These are phyloP conservation scores for Rhadina sibilatrix DNA, from an alignment of 2,113 vertebrate species.

Conservation along the genomic window DNA sequence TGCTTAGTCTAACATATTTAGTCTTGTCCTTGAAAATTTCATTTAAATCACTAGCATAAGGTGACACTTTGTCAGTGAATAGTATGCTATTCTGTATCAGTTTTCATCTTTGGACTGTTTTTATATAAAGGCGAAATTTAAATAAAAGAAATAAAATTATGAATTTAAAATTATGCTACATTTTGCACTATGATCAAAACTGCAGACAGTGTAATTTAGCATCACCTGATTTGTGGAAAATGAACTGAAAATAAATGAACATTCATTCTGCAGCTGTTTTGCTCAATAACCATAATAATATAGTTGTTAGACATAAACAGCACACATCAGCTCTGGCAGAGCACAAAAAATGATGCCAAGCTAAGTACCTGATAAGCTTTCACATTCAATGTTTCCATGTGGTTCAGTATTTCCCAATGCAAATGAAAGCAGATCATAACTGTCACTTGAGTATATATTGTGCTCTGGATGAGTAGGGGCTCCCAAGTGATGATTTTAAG, in stretches of 20 bases:
- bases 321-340: not conserved
- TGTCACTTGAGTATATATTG: not conserved
- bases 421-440: not conserved
- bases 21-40: not conserved
- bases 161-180: not conserved
- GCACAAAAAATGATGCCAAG: not conserved
- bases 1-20: not conserved
- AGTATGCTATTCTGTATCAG: not conserved
- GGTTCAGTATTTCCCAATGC: not conserved
- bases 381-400: not conserved
- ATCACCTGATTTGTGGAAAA: slow-evolving; percentile 28
- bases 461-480: not conserved
- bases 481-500: not conserved
- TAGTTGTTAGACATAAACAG: not conserved
- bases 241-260: not conserved
- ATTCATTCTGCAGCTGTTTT: slow-evolving; percentile 43
- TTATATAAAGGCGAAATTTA: not conserved
- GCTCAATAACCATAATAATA: slow-evolving; percentile 22
- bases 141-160: not conserved
- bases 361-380: slow-evolving; percentile 33
- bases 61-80: not conserved
- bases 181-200: not conserved
- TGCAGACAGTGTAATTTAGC: not conserved
- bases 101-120: not conserved
- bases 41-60: not conserved